Evolutionary conservation across 2,797 vertebrate genomes (phyloP), one percentile per base, ranked within the genome.

Genomic region (Chrysolophus pictus): DNA sequence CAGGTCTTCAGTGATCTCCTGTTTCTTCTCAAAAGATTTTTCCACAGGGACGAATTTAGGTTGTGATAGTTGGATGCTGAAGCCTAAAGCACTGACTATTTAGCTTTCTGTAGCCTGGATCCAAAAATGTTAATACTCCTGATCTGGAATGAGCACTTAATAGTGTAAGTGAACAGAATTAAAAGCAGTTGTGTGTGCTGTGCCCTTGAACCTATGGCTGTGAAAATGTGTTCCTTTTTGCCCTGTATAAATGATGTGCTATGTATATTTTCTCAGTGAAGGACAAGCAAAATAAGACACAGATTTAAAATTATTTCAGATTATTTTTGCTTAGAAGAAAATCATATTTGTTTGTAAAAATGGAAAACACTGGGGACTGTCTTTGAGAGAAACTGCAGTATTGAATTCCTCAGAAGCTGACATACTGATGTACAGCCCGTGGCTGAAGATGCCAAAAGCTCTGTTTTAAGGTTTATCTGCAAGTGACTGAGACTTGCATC

Each of bases 161-260:
- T 90, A 95, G 75, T 70, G 55, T 93, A 95, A 97, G 84, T 73
- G 86, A 78, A 73, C 79, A 96, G 90, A 96, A 96, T 95, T 96
- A 94, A 95, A 94, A 73, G 93, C 90, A 97, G 93, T 97, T 97
- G 89, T 96, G 84, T 88, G 35, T 92, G 58, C 92, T 73, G 41
- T 91, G 91, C 86, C 94, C 91, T 93, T 95, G 86, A 95, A 94
- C 85, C 64, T 87, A 56, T 84, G 71, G 77, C 84, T 94, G 86
- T 87, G 95, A 94, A 88, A 91, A 88, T 11, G 39, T 33, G 23
- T 93, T 92, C 90, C 19, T 28, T 90, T 94, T 84, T 93, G 76
- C 41, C 87, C 75, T 49, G 24, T 83, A 93, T 90, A 90, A 93
- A 95, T 72, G 64, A 94, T 1, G 84, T 94, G 91, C 23, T 93